Evolutionary conservation across 2,797 vertebrate species (phyloP).

Genomic region (Leucoraja ocellata): DNA sequence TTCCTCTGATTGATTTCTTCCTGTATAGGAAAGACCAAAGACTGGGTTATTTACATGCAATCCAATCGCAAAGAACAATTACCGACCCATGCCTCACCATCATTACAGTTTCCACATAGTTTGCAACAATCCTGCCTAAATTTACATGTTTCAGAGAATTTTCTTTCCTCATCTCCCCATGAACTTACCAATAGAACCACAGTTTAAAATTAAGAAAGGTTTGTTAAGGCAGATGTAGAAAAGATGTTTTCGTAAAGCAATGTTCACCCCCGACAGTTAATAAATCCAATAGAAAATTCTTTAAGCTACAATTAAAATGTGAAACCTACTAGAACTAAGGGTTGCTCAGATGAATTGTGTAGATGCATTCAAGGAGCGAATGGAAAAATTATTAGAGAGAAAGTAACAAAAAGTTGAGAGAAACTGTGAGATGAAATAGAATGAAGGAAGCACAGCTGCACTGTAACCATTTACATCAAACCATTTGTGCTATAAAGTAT

Average conservation of each 20-base stretch:
- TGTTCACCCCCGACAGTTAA: background rate
- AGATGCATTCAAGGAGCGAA: no score
- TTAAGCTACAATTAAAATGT: background rate
- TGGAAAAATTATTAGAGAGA: no score
- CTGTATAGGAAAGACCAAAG: background rate
- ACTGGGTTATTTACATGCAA: background rate
- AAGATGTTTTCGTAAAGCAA: background rate
- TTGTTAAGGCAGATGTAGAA: background rate
- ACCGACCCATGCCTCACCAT: background rate
- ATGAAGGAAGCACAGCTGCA: background rate
- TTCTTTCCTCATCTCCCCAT: background rate
- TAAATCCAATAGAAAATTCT: background rate
- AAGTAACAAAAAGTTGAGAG: background rate
- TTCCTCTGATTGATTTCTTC: background rate
- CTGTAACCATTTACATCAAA: no score
- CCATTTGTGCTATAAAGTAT: background rate
- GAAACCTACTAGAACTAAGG: no score
- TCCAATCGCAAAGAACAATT: background rate
- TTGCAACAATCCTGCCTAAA: background rate
- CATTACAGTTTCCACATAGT: background rate
- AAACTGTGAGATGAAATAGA: background rate
- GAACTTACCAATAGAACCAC: background rate
- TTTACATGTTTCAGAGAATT: background rate
- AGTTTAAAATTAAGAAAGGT: background rate
- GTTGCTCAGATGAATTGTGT: background rate